Base-by-base conservation (phyloP, 1,140 invertebrate genomes). In the Papilio helenus region DNA sequence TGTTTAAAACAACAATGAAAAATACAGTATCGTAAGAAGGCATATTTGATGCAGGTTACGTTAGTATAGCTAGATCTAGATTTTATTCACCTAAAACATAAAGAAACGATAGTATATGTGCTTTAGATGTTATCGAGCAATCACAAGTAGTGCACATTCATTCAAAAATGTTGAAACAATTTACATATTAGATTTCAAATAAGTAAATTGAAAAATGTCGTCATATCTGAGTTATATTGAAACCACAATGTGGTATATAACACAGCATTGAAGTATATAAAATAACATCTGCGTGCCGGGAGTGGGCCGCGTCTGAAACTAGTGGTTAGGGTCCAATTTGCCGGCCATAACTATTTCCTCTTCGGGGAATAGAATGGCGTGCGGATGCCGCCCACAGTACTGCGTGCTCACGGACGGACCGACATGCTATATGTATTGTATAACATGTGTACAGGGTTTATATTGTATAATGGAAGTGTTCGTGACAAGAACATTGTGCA, bases 361-460 rank as follows among this genome's bases (percentile, higher is more conserved):
- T 94, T 92, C 92, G 88, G 92, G 92, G 92, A 94, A 94, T 92
- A 91, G 92, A 91, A 92, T 94, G 86, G 92, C 92, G 92, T 94
- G 92, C 84, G 88, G 89, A 88, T 79, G 83, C 84, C 91, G 90
- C 90, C 90, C 89, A 89, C 89, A 81, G 82, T 44, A 77, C 74
- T 61, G 92, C 92, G 92, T 93, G 90, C 84, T 86, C 84, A 87
- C 87, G 89, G 89, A 88, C 79, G 83, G 83, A 90, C 89, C 26
- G 88, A 89, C 88, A 89, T 88, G 81, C 81, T 73, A 39, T 74
- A 81, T 78, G 46, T 68, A 49, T 76, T 80, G 26, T 74, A 74
- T 74, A 74, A 46, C 72, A 72, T 72, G 72, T 49, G 61, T 74
- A 49, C 71, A n/a, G 4, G 34, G 44, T 74, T 74, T 74, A 74